These are phyloP conservation scores for Eulemur macaco DNA, from an alignment of 2,113 vertebrate genomes.

Conservation along the genomic window DNA sequence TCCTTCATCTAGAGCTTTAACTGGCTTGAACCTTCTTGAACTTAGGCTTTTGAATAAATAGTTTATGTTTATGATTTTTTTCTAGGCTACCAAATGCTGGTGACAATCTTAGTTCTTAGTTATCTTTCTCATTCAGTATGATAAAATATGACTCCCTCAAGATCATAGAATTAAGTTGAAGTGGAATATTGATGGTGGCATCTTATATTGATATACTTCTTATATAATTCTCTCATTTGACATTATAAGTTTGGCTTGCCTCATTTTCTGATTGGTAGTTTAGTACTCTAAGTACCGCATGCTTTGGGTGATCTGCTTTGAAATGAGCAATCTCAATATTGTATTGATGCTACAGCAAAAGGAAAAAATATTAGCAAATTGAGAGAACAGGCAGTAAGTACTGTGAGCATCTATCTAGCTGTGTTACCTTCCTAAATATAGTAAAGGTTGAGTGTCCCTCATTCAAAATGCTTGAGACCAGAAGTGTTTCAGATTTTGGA, in stretches of 20 bases:
- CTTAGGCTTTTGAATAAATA: conserved; percentile 22
- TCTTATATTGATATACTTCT: conserved; percentile 6
- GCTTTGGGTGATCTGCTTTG: conserved; percentile 20
- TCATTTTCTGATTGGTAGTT: conserved; percentile 17
- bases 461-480: neutral
- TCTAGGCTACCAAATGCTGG: neutral
- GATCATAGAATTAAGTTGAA: neutral
- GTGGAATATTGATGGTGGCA: neutral
- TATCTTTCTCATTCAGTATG: neutral
- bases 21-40: conserved; percentile 34
- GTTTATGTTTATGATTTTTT: conserved; percentile 49
- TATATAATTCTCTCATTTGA: neutral
- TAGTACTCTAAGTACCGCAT: neutral
- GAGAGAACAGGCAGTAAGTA: neutral
- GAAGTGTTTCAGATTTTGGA: neutral
- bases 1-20: neutral
- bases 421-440: neutral
- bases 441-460: neutral
- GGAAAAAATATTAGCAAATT: neutral
- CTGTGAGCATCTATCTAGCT: neutral
- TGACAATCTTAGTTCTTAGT: conserved; percentile 40
- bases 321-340: conserved; percentile 1
- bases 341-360: neutral
- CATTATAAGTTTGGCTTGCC: neutral
- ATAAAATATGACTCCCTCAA: neutral